A percentile compares a stretch with the other conserved stretches of the same genome.
Conservation (phyloP, 2,113 vertebrate genomes). For the Ptychochromis oligacanthus region DNA sequence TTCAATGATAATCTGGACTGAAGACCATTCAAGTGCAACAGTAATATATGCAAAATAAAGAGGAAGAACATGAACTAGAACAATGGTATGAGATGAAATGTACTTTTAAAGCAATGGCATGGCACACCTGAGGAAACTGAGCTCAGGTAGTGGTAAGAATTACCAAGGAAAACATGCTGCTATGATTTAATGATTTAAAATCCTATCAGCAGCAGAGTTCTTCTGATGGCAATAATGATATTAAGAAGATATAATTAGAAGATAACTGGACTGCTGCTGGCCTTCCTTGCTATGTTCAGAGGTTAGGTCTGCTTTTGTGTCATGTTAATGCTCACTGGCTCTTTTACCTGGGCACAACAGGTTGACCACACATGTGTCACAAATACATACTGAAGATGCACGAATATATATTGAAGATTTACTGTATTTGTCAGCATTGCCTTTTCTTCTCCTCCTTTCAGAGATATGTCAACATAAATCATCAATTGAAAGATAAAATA, state of each 20-base stretch:
- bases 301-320: constrained; percentile 11
- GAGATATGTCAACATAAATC: neutral
- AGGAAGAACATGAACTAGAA: neutral
- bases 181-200: constrained; percentile 27
- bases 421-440: no score
- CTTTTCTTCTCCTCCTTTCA: neutral
- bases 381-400: neutral
- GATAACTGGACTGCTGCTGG: neutral
- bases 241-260: neutral
- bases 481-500: neutral
- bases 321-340: constrained; percentile 1
- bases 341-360: neutral
- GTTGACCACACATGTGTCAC: neutral
- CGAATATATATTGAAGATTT: neutral
- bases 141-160: neutral
- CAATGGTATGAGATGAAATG: neutral
- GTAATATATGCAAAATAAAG: neutral
- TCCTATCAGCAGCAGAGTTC: constrained; percentile 9
- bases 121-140: constrained; percentile 8
- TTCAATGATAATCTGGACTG: neutral
- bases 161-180: neutral
- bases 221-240: neutral
- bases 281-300: neutral
- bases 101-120: neutral
- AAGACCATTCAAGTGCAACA: neutral